Base-by-base conservation (phyloP, 2,888 invertebrate species). In the Rhingia rostrata region DNA sequence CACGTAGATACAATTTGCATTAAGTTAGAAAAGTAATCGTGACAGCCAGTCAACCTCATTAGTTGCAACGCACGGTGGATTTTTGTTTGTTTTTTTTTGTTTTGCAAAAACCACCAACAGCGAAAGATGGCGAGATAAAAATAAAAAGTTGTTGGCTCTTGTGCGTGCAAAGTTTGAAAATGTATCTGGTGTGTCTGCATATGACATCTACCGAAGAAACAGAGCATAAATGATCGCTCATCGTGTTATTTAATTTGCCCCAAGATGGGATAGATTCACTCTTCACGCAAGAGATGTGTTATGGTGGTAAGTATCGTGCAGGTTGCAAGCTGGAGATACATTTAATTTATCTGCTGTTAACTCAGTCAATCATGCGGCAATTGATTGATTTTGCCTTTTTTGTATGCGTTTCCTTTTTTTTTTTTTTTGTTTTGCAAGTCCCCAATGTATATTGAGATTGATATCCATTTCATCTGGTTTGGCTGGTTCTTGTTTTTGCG, bases 331-430 rank as follows among this genome's bases (percentile, higher is more conserved):
- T 53, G 6, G 56, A 64, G 70, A 47, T 82, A 60, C 47, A 60
- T 63, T 73, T 63, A 41, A 45, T 67, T 73, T 60, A 32, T 49
- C 39, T 30, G 64, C 61, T 75, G 30, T 69, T 47, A 70, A 41
- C 61, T 56, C 60, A 74, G 64, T 84, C 84, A 80, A 84, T 84
- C 80, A 80, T 74, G 73, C 84, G 80, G 74, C 74, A 84, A 84
- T 80, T 80, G 84, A 84, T 84, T 84, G 80, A 84, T 74, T 74
- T 80, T 43, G 63, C 14, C 35, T 63, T 12, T 51, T 39, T 43
- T 63, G 10, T 41, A 35, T 2, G 12, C 45, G 2, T 9, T 35
- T 39, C n/a, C 63, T 49, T n/a, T 49, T 54, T 64, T 69, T 63
- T 45, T 53, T 61, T 64, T 58, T 49, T 51, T 53, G 45, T 54